Evolutionary conservation across 2,888 invertebrate species (phyloP).

Genomic region (Lordiphosa fenestrarum): DNA sequence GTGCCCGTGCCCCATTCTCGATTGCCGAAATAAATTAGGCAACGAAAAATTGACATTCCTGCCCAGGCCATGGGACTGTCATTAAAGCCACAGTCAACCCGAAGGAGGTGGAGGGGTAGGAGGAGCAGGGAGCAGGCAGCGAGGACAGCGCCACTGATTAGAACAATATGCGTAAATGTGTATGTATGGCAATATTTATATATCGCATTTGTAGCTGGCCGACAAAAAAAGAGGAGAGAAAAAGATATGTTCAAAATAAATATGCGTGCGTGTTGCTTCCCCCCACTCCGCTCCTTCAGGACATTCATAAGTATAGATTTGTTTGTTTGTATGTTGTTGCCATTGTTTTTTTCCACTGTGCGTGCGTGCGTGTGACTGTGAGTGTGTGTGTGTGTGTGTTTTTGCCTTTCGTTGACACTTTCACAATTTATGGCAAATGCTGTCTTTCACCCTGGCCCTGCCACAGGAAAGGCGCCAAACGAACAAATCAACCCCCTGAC

Average conservation of each 20-base stretch:
- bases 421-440: constrained; percentile 75
- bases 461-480: constrained; percentile 62
- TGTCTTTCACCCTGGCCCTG: constrained; percentile 58
- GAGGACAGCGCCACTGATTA: constrained; percentile 58
- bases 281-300: constrained; percentile 41
- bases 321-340: constrained; percentile 31
- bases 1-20: constrained; percentile 13
- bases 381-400: constrained; percentile 33
- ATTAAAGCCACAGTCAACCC: constrained; percentile 43
- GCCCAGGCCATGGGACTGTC: constrained; percentile 32
- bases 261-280: constrained; percentile 74
- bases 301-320: constrained; percentile 39
- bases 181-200: constrained; percentile 53
- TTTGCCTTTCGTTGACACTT: constrained; percentile 76
- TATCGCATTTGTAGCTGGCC: constrained; percentile 49
- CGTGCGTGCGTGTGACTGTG: constrained; percentile 11
- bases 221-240: constrained; percentile 42
- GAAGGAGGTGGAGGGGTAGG: constrained; percentile 13
- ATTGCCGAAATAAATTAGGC: constrained; percentile 65
- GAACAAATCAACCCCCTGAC: constrained; percentile 41
- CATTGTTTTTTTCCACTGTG: constrained; percentile 17
- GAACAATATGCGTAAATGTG: constrained; percentile 70
- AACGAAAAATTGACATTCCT: constrained; percentile 68
- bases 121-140: constrained; percentile 23
- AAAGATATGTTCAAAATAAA: constrained; percentile 72